Conservation (phyloP, 1,140 invertebrate genomes). For the Bombus polaris region DNA sequence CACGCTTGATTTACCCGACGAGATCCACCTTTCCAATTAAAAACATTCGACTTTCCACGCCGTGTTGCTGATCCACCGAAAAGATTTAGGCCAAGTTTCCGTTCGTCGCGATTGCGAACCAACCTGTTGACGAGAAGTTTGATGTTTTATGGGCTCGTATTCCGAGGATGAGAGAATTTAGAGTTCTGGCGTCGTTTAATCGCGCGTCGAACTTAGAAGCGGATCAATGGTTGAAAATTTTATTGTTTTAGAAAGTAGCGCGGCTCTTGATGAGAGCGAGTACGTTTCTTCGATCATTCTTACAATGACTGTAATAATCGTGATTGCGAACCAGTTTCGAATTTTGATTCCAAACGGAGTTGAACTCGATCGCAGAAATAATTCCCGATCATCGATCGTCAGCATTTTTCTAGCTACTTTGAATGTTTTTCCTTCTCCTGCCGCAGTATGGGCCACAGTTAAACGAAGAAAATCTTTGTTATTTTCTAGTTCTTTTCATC, state of each 20-base stretch:
- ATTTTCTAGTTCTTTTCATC: too few species aligned
- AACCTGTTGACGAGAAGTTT: not conserved
- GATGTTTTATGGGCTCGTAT: not conserved
- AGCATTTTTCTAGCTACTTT: fast-evolving
- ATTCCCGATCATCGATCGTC: too few species aligned
- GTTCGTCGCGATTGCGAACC: too few species aligned
- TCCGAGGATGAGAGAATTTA: not conserved
- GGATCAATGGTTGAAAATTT: not conserved
- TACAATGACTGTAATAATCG: not conserved
- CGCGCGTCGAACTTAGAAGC: not conserved
- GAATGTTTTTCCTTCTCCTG: not conserved
- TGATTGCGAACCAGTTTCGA: not conserved
- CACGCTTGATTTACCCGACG: slow-evolving; percentile 60
- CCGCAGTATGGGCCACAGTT: fast-evolving
- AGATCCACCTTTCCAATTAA: slow-evolving; percentile 55
- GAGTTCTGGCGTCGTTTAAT: not conserved
- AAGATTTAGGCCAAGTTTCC: slow-evolving; percentile 31
- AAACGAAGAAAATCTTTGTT: too few species aligned
- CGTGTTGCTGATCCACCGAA: not conserved
- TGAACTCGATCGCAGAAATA: not conserved
- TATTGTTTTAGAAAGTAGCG: slow-evolving; percentile 14
- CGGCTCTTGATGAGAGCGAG: not conserved
- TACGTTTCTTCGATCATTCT: not conserved
- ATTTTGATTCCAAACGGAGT: not conserved
- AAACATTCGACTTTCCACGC: slow-evolving; percentile 33